Percentiles rank a stretch among this genome's conserved stretches.
These are phyloP conservation scores for Ursus arctos DNA, from an alignment of 2,113 vertebrate genomes.

Conservation along the genomic window DNA sequence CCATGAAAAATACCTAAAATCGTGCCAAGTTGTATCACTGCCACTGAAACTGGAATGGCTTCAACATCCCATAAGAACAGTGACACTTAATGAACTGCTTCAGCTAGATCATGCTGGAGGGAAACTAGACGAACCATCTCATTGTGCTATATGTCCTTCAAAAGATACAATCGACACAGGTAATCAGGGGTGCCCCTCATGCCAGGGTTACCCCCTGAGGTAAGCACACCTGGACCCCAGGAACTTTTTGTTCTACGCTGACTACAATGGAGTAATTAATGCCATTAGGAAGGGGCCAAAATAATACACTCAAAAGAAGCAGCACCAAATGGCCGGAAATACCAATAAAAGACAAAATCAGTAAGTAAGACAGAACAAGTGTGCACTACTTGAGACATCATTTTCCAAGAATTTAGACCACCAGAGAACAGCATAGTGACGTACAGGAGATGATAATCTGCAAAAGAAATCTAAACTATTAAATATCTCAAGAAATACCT, in stretches of 20 bases:
- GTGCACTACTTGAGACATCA: not conserved
- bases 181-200: not conserved
- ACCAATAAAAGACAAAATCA: not conserved
- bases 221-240: conserved; percentile 48
- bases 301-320: conserved; percentile 1
- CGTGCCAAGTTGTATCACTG: conserved; percentile 71
- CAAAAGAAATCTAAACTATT: conserved; percentile 14
- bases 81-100: conserved; percentile 69
- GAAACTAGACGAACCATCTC: conserved; percentile 60
- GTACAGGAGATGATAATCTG: not conserved
- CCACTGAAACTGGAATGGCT: conserved; percentile 72
- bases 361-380: not conserved
- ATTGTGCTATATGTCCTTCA: conserved; percentile 54
- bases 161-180: conserved; percentile 44
- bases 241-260: conserved; percentile 7
- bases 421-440: not conserved
- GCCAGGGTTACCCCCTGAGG: conserved; percentile 31
- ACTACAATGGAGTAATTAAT: conserved; percentile 51
- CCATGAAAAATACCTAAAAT: conserved; percentile 65
- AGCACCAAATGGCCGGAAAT: not conserved
- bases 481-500: not conserved
- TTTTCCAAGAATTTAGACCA: conserved; percentile 57
- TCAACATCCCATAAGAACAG: conserved; percentile 66
- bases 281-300: not conserved
- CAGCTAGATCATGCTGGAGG: conserved; percentile 14